Evolutionary conservation across 2,888 invertebrate genomes (phyloP).

Genomic region (Entomobrya proxima): DNA sequence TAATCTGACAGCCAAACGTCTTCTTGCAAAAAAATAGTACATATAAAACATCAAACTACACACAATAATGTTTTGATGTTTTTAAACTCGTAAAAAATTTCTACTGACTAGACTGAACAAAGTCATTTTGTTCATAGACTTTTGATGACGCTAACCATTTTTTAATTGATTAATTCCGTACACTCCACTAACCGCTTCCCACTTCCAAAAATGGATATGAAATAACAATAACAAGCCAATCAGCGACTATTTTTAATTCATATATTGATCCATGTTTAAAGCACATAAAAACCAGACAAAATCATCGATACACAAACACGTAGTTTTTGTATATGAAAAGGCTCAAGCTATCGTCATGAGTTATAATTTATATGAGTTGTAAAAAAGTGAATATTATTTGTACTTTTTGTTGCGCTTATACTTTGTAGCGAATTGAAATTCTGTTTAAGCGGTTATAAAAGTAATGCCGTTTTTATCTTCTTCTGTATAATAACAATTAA

Average conservation of each 20-base stretch:
- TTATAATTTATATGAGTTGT: no score
- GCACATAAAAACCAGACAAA: background rate
- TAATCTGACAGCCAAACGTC: no score
- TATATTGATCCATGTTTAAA: background rate
- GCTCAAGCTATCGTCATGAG: no score
- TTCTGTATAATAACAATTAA: no score
- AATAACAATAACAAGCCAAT: conserved; percentile 36
- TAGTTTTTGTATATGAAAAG: background rate
- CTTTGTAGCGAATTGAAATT: no score
- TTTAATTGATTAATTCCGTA: conserved; percentile 41
- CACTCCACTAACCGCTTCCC: conserved; percentile 23
- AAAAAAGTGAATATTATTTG: no score
- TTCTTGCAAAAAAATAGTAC: no score
- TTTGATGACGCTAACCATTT: background rate
- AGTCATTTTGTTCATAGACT: background rate
- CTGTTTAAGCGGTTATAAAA: no score
- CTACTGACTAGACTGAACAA: background rate
- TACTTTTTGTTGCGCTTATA: no score
- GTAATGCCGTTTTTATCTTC: no score
- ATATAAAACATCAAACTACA: no score
- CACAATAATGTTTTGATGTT: no score
- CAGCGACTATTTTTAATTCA: background rate
- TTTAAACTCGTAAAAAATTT: background rate
- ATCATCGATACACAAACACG: background rate
- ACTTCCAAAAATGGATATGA: conserved; percentile 27